Evolutionary conservation across 35 echinoderm and acorn worm species (phyloP).

Genomic region (Heliocidaris erythrogramma): DNA sequence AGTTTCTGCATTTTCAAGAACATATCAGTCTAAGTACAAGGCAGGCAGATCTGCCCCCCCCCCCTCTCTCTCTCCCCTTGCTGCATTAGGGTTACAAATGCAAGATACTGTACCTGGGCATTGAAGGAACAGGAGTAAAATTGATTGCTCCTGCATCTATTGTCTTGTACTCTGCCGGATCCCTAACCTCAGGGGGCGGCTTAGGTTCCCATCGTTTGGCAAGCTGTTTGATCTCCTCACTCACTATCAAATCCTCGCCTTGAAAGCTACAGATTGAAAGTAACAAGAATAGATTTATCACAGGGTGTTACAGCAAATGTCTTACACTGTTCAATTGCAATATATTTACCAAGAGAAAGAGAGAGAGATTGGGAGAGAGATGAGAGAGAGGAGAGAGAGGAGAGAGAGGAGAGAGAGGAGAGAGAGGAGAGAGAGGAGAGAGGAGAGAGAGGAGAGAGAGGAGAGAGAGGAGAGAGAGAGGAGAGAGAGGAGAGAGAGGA

Average conservation of each 20-base stretch:
- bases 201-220: slow-evolving; percentile 87
- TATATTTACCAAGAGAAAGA: neutral
- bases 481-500: neutral
- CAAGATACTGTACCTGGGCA: slow-evolving; percentile 21
- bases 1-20: no score
- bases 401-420: no score
- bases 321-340: neutral
- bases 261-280: neutral
- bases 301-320: neutral
- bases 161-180: slow-evolving; percentile 51
- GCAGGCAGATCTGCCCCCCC: no score
- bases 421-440: neutral
- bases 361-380: neutral
- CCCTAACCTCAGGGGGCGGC: slow-evolving; percentile 15
- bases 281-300: neutral
- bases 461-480: no score
- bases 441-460: no score
- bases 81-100: no score
- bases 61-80: no score
- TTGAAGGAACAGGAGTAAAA: slow-evolving; percentile 22
- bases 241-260: slow-evolving; percentile 29
- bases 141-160: slow-evolving; percentile 63
- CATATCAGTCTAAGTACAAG: no score
- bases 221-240: slow-evolving; percentile 69
- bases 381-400: no score